A percentile compares a stretch with the other conserved stretches of the same genome.
phyloP scores from a whole-genome alignment of 2,113 vertebrate genomes.

The Carassius gibelio region DNA sequence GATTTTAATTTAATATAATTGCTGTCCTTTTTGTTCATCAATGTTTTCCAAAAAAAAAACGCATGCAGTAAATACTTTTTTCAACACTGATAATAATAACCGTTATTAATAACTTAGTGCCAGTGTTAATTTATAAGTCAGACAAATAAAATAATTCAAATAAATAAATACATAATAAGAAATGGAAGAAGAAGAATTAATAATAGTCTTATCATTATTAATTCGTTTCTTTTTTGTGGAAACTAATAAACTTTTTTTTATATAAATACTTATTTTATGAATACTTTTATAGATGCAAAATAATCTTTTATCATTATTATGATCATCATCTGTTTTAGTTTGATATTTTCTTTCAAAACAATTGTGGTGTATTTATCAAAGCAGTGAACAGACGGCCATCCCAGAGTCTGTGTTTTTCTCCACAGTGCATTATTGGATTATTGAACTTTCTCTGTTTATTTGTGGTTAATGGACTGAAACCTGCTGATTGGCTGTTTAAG shows the following conservation, averaged over 20 bases:
- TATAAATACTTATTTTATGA: neutral
- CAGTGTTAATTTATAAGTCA: neutral
- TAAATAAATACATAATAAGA: neutral
- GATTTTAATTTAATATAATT: neutral
- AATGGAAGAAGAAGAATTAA: neutral
- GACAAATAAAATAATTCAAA: too few species aligned
- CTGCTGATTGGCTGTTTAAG: constrained; percentile 19
- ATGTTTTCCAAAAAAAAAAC: too few species aligned
- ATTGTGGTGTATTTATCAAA: neutral
- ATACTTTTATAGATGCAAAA: neutral
- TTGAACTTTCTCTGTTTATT: constrained; percentile 19
- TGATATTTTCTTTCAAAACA: neutral
- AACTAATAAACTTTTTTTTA: neutral
- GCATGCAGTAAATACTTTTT: neutral
- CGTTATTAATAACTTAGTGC: neutral
- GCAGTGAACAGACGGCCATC: neutral
- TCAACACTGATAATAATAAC: neutral
- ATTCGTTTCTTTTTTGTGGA: neutral
- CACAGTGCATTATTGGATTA: constrained; percentile 14
- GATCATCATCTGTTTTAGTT: neutral
- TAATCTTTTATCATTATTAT: neutral
- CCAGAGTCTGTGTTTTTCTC: neutral
- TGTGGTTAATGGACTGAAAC: constrained; percentile 14
- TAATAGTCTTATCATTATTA: neutral
- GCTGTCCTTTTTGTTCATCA: too few species aligned